Conservation (phyloP, 23 tunicate genomes). For the Clavelina lepadiformis region DNA sequence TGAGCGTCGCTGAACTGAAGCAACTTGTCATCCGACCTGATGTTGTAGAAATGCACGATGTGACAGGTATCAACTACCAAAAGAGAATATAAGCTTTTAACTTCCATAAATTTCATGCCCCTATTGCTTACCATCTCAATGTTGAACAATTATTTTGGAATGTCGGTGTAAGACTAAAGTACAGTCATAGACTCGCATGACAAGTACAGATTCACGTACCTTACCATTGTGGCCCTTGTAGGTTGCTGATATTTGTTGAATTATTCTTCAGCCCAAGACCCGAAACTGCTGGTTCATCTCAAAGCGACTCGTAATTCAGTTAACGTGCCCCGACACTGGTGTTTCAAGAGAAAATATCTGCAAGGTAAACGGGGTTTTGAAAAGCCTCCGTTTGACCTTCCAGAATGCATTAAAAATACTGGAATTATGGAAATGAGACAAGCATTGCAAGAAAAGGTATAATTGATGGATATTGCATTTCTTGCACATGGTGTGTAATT, state of each 20-base stretch:
- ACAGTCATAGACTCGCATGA: too few species aligned
- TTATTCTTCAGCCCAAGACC: conserved; percentile 79
- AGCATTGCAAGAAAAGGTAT: conserved; percentile 91
- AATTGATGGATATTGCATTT: too few species aligned
- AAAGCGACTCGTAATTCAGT: conserved; percentile 95
- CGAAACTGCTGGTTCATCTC: conserved; percentile 82
- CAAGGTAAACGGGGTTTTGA: conserved; percentile 98
- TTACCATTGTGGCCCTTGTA: neutral
- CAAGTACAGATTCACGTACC: too few species aligned
- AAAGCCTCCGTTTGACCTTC: conserved; percentile 95
- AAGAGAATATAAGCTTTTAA: too few species aligned
- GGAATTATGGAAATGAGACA: conserved; percentile 99
- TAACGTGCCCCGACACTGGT: conserved; percentile 98
- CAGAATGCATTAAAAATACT: conserved; percentile 96
- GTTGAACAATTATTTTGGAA: too few species aligned
- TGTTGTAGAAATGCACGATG: conserved; percentile 99
- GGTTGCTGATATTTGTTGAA: too few species aligned
- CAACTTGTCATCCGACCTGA: conserved; percentile 95
- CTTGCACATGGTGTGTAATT: too few species aligned
- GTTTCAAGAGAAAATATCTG: conserved; percentile 92
- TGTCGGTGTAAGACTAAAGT: too few species aligned
- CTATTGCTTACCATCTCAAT: too few species aligned
- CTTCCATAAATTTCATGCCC: too few species aligned
- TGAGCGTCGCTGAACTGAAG: conserved; percentile 95
- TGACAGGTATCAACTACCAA: too few species aligned